phyloP scores from a whole-genome alignment of 2,888 invertebrate species.

The Diplazon laetatorius region DNA sequence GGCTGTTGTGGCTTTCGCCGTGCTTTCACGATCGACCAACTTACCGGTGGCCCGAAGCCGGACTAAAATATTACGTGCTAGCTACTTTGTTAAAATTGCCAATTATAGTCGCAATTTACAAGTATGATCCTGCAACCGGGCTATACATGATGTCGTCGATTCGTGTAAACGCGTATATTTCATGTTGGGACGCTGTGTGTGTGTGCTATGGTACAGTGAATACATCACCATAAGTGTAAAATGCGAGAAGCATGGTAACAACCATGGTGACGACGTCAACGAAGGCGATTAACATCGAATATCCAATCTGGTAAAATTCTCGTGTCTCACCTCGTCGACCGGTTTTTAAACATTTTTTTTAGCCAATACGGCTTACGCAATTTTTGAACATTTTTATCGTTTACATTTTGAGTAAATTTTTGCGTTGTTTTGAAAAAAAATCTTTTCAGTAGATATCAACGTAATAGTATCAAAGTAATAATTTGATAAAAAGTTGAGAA shows the following conservation, averaged over 20 bases:
- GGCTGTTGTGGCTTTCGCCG: constrained; percentile 57
- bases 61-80: constrained; percentile 49
- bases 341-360: too few species aligned
- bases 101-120: constrained; percentile 50
- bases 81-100: constrained; percentile 57
- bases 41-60: constrained; percentile 40
- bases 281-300: neutral
- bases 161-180: constrained; percentile 48
- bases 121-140: constrained; percentile 34
- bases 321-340: too few species aligned
- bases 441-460: too few species aligned
- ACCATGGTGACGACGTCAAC: constrained; percentile 25
- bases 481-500: too few species aligned
- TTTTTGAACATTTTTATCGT: too few species aligned
- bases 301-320: too few species aligned
- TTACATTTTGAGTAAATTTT: too few species aligned
- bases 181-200: constrained; percentile 38
- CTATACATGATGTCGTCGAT: constrained; percentile 12
- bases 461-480: too few species aligned
- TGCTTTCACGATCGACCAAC: constrained; percentile 60
- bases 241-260: neutral
- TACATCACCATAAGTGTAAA: constrained; percentile 15
- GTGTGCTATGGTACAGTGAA: constrained; percentile 6
- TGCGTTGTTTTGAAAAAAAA: too few species aligned
- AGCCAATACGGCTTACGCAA: too few species aligned